phyloP scores from a whole-genome alignment of 2,113 vertebrate species.

The Myocastor coypus region DNA sequence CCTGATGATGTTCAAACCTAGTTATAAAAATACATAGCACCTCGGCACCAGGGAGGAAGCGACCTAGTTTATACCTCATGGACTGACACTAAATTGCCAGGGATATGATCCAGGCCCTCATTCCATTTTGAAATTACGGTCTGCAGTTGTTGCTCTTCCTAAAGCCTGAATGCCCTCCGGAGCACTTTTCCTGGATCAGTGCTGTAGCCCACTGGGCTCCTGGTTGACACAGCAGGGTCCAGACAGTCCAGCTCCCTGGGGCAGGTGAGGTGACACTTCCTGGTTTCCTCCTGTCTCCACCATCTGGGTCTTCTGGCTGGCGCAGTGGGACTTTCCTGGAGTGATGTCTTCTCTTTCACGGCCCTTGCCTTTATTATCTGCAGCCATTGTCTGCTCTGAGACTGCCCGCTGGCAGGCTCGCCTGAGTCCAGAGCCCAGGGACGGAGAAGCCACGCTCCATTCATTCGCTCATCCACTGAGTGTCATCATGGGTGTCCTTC shows the following conservation, averaged over 20 bases:
- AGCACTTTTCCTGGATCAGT: neutral
- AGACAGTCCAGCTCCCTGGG: neutral
- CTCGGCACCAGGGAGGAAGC: neutral
- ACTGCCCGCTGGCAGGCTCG: neutral
- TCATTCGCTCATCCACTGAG: neutral
- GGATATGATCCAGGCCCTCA: neutral
- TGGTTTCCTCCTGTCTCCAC: neutral
- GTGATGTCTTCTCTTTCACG: neutral
- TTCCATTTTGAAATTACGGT: neutral
- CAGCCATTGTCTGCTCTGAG: neutral
- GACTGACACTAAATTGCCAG: neutral
- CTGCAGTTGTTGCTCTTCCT: neutral
- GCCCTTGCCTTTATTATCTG: neutral
- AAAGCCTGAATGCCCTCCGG: neutral
- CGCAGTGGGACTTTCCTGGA: neutral
- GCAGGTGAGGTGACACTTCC: neutral
- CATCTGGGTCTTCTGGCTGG: no score
- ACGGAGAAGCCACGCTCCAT: neutral
- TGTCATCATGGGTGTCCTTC: neutral
- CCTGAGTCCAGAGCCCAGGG: neutral
- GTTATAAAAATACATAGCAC: conserved; percentile 69
- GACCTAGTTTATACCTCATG: conserved; percentile 57
- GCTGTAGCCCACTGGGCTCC: neutral
- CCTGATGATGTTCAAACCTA: conserved; percentile 68
- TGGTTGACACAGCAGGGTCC: neutral